These are phyloP conservation scores for Meloe dianella DNA, from an alignment of 2,888 invertebrate species.

Conservation along the genomic window DNA sequence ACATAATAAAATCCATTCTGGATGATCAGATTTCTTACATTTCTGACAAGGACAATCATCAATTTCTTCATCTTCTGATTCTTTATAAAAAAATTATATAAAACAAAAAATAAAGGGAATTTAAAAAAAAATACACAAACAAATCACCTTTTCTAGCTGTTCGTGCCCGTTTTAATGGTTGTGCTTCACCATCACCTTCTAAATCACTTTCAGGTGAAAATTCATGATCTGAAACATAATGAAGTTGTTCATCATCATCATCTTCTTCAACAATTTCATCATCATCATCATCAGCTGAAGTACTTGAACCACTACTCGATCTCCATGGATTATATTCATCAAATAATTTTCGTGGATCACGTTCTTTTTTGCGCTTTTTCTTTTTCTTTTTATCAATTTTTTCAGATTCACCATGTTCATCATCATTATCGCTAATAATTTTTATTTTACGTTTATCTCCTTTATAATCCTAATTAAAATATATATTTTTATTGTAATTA, in stretches of 20 bases:
- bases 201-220: constrained; percentile 91
- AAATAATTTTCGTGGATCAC: constrained; percentile 54
- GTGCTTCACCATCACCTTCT: constrained; percentile 72
- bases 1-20: constrained; percentile 96
- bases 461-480: constrained; percentile 44
- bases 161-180: constrained; percentile 81
- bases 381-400: constrained; percentile 57
- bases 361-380: constrained; percentile 56
- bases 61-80: constrained; percentile 49
- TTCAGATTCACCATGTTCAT: constrained; percentile 49
- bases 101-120: constrained; percentile 5
- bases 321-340: constrained; percentile 66
- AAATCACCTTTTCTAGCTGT: constrained; percentile 79
- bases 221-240: constrained; percentile 85
- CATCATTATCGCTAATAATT: constrained; percentile 27
- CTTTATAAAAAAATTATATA: constrained; percentile 43
- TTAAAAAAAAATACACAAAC: not conserved
- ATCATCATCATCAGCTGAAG: constrained; percentile 51
- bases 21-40: constrained; percentile 90
- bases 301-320: constrained; percentile 65
- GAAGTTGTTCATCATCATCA: constrained; percentile 46
- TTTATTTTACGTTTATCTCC: constrained; percentile 49
- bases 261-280: constrained; percentile 39
- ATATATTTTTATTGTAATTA: not conserved
- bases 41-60: constrained; percentile 86